A percentile compares a stretch with the other conserved stretches of the same genome.
Evolutionary conservation across 2,797 vertebrate species (phyloP).

Genomic region (Ptychadena robeensis): DNA sequence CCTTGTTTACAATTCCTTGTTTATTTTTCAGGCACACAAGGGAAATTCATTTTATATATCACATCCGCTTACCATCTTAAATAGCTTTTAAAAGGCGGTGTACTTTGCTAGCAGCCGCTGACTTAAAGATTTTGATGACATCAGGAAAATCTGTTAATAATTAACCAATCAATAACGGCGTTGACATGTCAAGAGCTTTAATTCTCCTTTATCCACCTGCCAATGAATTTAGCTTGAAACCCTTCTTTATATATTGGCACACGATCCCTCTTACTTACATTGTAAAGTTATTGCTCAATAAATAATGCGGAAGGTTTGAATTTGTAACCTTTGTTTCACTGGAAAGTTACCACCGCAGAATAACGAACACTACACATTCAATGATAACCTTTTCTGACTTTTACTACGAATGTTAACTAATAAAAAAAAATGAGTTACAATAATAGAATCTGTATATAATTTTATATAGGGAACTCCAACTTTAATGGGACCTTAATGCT

Average conservation of each 20-base stretch:
- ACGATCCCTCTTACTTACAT: slow-evolving; percentile 24
- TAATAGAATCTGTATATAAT: slow-evolving; percentile 57
- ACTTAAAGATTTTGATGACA: slow-evolving; percentile 15
- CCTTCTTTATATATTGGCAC: slow-evolving; percentile 22
- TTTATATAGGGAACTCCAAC: slow-evolving; percentile 11
- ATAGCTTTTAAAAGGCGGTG: neutral
- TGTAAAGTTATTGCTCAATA: slow-evolving; percentile 42
- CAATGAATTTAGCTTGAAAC: slow-evolving; percentile 17
- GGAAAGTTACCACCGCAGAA: slow-evolving; percentile 21
- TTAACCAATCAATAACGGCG: slow-evolving; percentile 34
- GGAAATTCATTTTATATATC: neutral
- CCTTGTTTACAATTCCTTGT: neutral
- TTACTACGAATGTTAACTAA: slow-evolving; percentile 17
- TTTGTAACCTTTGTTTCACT: slow-evolving; percentile 35
- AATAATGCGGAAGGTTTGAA: slow-evolving; percentile 38
- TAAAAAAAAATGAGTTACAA: slow-evolving; percentile 53
- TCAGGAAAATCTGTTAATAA: slow-evolving; percentile 31
- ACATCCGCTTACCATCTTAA: neutral
- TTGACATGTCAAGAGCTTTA: slow-evolving; percentile 2
- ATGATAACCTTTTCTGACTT: slow-evolving; percentile 50
- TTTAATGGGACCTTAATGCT: too few species aligned
- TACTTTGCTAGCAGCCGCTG: neutral
- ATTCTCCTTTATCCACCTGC: slow-evolving; percentile 39
- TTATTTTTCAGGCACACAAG: neutral
- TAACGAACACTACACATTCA: slow-evolving; percentile 28